Evolutionary conservation across 1,140 invertebrate species (phyloP).

Genomic region (Lordiphosa stackelbergi): DNA sequence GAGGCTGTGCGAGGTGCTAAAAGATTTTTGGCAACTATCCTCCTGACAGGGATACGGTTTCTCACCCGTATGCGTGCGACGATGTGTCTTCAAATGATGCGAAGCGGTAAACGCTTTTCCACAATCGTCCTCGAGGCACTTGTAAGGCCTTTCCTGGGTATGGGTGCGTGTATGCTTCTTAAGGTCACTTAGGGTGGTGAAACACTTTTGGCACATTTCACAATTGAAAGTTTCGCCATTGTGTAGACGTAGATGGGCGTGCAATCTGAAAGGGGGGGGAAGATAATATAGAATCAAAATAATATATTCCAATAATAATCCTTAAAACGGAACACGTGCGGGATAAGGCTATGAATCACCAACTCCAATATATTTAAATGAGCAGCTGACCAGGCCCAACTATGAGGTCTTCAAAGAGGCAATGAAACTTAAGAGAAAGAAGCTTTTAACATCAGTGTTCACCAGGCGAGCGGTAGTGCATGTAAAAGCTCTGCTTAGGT

Average conservation of each 20-base stretch:
- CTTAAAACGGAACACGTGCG: no score
- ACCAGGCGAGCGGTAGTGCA: no score
- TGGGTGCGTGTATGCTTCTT: constrained; percentile 95
- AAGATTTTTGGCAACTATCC: constrained; percentile 85
- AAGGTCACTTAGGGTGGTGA: constrained; percentile 95
- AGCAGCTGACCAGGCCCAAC: no score
- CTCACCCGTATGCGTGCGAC: constrained; percentile 78
- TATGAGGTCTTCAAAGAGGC: no score
- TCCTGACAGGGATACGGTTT: constrained; percentile 87
- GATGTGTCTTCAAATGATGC: constrained; percentile 94
- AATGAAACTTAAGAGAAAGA: no score
- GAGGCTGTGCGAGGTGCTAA: constrained; percentile 88
- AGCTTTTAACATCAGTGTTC: no score
- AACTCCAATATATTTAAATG: no score
- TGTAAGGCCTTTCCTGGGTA: constrained; percentile 94
- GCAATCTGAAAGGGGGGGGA: constrained; percentile 82
- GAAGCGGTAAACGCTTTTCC: constrained; percentile 94
- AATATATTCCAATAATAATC: no score
- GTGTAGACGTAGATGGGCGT: constrained; percentile 94
- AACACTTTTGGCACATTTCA: constrained; percentile 91
- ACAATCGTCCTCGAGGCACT: constrained; percentile 89
- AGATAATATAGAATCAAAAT: no score
- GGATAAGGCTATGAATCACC: no score
- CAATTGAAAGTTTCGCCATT: constrained; percentile 98
- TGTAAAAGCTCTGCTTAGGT: no score